Evolutionary conservation across 2,797 vertebrate species (phyloP), one percentile per base, ranked within the genome.

Genomic region (Acipenser transmontanus): DNA sequence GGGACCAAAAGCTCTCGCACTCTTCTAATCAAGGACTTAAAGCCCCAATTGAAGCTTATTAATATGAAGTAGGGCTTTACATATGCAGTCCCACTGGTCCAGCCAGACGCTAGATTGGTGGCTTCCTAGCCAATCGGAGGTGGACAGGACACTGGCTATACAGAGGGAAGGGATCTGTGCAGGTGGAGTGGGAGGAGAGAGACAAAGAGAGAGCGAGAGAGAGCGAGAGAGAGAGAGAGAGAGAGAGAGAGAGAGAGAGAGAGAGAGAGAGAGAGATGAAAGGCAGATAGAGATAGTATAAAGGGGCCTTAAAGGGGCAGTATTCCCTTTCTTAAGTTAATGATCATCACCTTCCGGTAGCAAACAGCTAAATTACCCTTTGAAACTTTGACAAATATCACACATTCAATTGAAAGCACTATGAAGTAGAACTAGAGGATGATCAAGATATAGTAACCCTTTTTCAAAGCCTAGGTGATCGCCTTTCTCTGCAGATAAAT

Each of bases 1-100:
- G 94, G 95, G 93, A 96, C 94, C 88, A 85, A 89, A 92, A 93
- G 94, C 94, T 94, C 91, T 91, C 90, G 84, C 87, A 84, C 92
- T 34, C 34, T 91, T 90, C 95, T 98, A 96, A 97, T 96, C 94
- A 97, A 96, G 94, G 94, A 96, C 96, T 97, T 96, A 95, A 95
- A 98, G 94, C 94, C 91, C 89, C 89, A 89, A 93, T 90, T 91
- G 93, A 81, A 77, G 92, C 95, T 98, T 92, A 98, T 98, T 91
- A 98, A 97, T 98, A 98, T 98, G 94, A 94, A 98, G 94, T 84
- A 85, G 75, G 71, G 72, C 83, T 93, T 93, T 95, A 89, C 94
- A 95, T 96, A 95, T 94, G 92, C 87, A 91, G 89, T 93, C 93
- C 93, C 93, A 76, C 86, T 81, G 91, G 91, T 80, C 92, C 90